Base-by-base conservation (phyloP, 2,113 vertebrate species). In the Centropristis striata region DNA sequence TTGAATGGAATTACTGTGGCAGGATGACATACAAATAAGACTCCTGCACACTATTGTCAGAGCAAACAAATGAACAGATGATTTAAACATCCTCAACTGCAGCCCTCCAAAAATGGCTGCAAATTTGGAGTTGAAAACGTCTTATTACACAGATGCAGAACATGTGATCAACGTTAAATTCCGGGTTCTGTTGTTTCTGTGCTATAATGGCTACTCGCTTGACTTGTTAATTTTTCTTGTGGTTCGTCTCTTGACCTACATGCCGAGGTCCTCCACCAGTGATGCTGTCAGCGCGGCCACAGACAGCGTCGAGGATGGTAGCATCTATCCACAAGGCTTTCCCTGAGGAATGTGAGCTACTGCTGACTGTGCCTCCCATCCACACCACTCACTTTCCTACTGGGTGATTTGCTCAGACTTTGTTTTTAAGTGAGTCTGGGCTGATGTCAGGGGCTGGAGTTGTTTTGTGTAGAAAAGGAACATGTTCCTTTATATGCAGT, bases 291-390 rank as follows among this genome's bases (percentile, higher is more conserved):
- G 88, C 14, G 47, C 75, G 37, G 76, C 84, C 90, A 82, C 84
- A 87, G 79, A 73, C 78, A 68, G 84, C 51, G 41, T 68, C 9
- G 41, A 75, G 84, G 70, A 84, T 44, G 79, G 64, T 32, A 79
- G 64, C 59, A 44, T 83, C 77, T 70, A 81, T 80, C 80, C 70
- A 67, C 81, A 68, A 70, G 69, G 82, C 79, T 80, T 83, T 80
- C 76, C 53, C 83, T 50, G 59, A 87, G 85, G 90, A 93, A 93
- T 89, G 84, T 75, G 20, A 74, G 73, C 81, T 71, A 23, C 74
- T 88, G 78, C 74, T 79, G 77, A 88, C 86, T 83, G 71, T 53
- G 80, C 81, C 86, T 78, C 82, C 73, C 77, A 77, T 87, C 81
- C 80, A 54, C 75, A 82, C 72, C 74, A 53, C 53, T 59, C 64